Conservation (phyloP, 2,888 invertebrate genomes). For the Ennomos erosarius region DNA sequence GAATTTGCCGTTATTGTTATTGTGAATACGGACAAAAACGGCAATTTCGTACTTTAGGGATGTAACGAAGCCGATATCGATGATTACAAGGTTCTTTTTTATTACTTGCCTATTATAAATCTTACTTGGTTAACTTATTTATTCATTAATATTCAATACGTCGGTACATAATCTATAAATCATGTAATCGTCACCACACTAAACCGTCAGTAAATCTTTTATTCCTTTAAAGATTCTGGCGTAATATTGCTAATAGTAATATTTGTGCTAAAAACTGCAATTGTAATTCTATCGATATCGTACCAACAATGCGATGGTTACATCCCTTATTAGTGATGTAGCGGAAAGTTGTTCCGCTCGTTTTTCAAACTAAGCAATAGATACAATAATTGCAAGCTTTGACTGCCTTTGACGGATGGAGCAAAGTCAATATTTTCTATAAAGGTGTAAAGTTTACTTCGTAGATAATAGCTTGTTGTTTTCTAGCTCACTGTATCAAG, state of each 20-base stretch:
- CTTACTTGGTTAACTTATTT: too few relatives aligned
- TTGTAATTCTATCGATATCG: too few relatives aligned
- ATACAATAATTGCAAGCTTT: slow-evolving; percentile 67
- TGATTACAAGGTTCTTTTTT: slow-evolving; percentile 3
- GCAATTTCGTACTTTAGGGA: slow-evolving; percentile 6
- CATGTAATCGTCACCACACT: too few relatives aligned
- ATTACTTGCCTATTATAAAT: not conserved
- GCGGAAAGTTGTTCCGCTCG: not conserved
- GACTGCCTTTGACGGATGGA: slow-evolving; percentile 74
- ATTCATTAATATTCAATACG: too few relatives aligned
- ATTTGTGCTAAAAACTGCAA: too few relatives aligned
- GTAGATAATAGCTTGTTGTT: slow-evolving; percentile 74
- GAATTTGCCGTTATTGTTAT: slow-evolving; percentile 28
- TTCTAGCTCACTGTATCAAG: slow-evolving; percentile 69
- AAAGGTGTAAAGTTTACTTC: slow-evolving; percentile 72
- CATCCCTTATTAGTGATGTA: too few relatives aligned
- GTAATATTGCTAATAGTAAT: too few relatives aligned
- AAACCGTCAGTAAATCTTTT: too few relatives aligned
- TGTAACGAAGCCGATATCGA: slow-evolving; percentile 1
- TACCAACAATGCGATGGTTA: too few relatives aligned
- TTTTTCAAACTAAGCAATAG: slow-evolving; percentile 59
- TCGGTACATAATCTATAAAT: too few relatives aligned
- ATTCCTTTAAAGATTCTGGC: too few relatives aligned
- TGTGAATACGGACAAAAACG: slow-evolving; percentile 3
- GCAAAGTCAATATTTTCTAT: slow-evolving; percentile 79